Evolutionary conservation across 2,797 vertebrate species (phyloP), one percentile per base, ranked within the genome.

Genomic region (Amniataba percoides): DNA sequence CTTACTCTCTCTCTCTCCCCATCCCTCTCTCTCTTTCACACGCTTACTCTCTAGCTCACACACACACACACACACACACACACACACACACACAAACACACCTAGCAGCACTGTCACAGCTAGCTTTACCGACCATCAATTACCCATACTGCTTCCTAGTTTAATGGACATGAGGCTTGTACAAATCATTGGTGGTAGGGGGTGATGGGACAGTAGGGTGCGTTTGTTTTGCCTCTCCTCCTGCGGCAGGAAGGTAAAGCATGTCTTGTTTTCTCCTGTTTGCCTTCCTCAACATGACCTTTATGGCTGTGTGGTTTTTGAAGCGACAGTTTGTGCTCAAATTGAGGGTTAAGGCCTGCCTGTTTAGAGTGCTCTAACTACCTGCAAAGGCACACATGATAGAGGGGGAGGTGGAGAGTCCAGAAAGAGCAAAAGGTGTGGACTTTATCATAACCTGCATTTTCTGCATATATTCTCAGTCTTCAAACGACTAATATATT

Each of bases 241-340:
- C 77, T 46, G 56, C 19, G 5, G 78, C 82, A 81, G 70, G 68
- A 74, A 84, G 84, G 84, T 87, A 90, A 88, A 90, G 61, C 75
- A 77, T 68, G 71, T 87, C 80, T 87, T 69, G 75, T 87, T 82
- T 88, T 60, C 68, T 63, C 59, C 67, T 12, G 43, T 71, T 84
- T 25, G 42, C 79, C 72, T 88, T 88, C 74, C 79, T 88, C 77
- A 76, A 73, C 71, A 27, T 92, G 92, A 93, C 92, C 92, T 93
- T 94, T 93, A 85, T 51, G 66, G 80, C 36, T 60, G 64, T 65
- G 66, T 78, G 85, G 86, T 83, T 83, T 82, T 81, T 55, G 74
- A 71, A 87, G 87, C 77, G 71, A 89, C 89, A 75, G 82, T 88
- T 89, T 87, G 67, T 79, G 85, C 65, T 89, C 61, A 86, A 82